Evolutionary conservation across 2,113 vertebrate genomes (phyloP).

Genomic region (Phaethon lepturus): DNA sequence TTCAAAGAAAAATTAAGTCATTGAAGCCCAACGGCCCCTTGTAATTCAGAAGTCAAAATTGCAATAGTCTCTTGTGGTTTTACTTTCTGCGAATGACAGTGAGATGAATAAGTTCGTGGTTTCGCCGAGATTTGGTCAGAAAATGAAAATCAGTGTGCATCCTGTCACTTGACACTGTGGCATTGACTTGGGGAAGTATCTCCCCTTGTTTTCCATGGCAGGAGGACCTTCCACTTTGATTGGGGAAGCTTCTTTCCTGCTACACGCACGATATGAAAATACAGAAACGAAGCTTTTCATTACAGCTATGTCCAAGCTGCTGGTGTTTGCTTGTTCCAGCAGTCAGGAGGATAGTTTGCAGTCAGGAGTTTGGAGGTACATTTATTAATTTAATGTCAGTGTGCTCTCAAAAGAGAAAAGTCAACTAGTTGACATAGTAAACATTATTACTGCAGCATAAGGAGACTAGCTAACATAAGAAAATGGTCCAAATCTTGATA

Average conservation of each 20-base stretch:
- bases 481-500: not conserved
- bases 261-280: not conserved
- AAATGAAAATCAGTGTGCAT: not conserved
- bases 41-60: not conserved
- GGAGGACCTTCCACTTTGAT: not conserved
- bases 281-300: not conserved
- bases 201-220: not conserved
- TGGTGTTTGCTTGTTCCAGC: not conserved
- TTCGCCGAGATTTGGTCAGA: not conserved
- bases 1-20: not conserved
- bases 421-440: not conserved
- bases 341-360: not conserved
- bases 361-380: not conserved
- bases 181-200: not conserved
- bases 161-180: not conserved
- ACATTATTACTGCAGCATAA: not conserved
- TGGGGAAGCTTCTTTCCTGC: not conserved
- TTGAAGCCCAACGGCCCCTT: not conserved
- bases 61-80: not conserved
- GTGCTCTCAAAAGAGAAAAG: not conserved
- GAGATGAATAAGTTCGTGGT: not conserved
- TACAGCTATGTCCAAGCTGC: not conserved
- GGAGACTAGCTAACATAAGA: not conserved
- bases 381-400: not conserved
- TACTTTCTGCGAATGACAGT: not conserved